phyloP scores from a whole-genome alignment of 2,797 vertebrate genomes.

The Anas georgica region DNA sequence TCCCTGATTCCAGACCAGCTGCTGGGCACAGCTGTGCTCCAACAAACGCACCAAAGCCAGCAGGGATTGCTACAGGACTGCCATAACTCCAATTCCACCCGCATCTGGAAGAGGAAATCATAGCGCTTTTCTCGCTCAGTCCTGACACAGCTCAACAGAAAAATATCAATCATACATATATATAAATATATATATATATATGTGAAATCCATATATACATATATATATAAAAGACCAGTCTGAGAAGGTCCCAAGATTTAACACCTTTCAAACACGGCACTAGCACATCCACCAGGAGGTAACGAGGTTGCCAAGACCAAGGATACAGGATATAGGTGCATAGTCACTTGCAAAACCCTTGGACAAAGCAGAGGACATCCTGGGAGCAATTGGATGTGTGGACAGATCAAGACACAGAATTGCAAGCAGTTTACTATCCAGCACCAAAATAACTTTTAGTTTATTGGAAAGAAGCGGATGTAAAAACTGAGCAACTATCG shows the following conservation, averaged over 20 bases:
- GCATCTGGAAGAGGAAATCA: slow-evolving; percentile 55
- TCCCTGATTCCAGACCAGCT: slow-evolving; percentile 75
- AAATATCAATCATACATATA: not conserved
- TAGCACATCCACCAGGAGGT: not conserved
- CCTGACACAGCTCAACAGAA: slow-evolving; percentile 41
- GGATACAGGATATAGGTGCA: not conserved
- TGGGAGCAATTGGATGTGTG: not conserved
- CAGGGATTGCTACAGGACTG: slow-evolving; percentile 37
- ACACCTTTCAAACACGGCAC: not conserved
- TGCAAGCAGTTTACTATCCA: not conserved
- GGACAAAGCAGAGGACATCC: not conserved
- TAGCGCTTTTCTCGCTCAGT: slow-evolving; percentile 17
- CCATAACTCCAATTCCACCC: slow-evolving; percentile 47
- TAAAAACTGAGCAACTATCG: not conserved
- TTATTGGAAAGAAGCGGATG: not conserved
- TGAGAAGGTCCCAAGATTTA: not conserved
- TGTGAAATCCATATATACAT: not conserved
- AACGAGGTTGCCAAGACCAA: not conserved
- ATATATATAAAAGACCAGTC: not conserved
- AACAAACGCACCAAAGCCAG: slow-evolving; percentile 64
- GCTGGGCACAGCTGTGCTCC: slow-evolving; percentile 73
- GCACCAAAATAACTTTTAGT: not conserved
- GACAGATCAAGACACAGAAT: not conserved
- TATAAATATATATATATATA: no score
- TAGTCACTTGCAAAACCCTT: not conserved